Evolutionary conservation across 2,797 vertebrate genomes (phyloP), one percentile per base, ranked within the genome.

Genomic region (Galagoides demidoff): DNA sequence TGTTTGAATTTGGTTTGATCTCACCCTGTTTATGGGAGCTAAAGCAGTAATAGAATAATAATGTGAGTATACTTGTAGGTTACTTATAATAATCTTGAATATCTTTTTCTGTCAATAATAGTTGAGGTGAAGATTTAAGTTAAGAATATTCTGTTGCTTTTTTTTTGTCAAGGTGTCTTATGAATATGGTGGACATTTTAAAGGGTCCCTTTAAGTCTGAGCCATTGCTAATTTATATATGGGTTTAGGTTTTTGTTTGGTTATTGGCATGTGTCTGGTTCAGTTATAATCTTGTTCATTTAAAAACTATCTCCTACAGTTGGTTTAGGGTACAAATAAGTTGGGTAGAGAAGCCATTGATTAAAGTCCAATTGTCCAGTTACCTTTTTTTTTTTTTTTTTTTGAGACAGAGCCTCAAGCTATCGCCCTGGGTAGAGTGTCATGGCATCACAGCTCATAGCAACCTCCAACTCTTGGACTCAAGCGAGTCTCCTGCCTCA

Each of bases 61-160:
- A 20, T 49, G 11, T 31, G 84, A 81, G 89, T 89, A 70, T 19
- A 88, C 63, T 82, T 84, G 43, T 91, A 94, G 82, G 31, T 81
- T 94, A 45, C 31, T 81, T 39, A 14, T 90, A 77, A 83, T 86
- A 87, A 23, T 61, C 31, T 90, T 64, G 39, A 45, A 43, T 71
- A 78, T 57, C 12, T 12, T 9, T 19, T 8, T 14, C 2, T 5
- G 10, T 88, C 34, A 77, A 0, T 16, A 86, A 84, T 71, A 61
- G 12, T n/a, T 78, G 31, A 79, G 25, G 22, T n/a, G 55, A 90
- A 85, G 59, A 70, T 79, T 77, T 0, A 8, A 82, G 79, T 96
- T 97, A 96, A 93, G 96, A 97, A 96, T 45, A 89, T 97, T 97
- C 89, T 92, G 16, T 94, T 0, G 1, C 88, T 85, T 11, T 96